Base-by-base conservation (phyloP, 2,797 vertebrate species). In the Buphagus erythrorhynchus region DNA sequence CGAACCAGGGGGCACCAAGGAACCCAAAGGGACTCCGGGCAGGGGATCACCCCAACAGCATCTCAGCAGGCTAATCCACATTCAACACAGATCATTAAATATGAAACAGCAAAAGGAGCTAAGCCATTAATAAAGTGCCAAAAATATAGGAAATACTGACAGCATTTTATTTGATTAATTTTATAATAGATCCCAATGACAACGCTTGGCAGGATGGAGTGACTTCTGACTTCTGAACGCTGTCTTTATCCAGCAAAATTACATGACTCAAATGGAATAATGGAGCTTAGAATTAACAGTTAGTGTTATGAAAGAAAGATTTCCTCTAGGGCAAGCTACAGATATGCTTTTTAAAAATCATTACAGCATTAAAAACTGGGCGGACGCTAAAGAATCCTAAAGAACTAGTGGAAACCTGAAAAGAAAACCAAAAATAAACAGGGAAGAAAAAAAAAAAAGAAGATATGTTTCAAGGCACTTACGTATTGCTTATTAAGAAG, bases 401-500 rank as follows among this genome's bases (percentile, higher is more conserved):
- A 63, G 88, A 94, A 94, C 84, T 67, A 84, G 88, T 59, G 89
- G 69, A 74, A 84, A 89, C 25, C 43, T 72, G 85, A 94, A 93
- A 85, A 94, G 36, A 55, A 88, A 93, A 66, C 5, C 40, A 90
- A 91, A 93, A 93, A 68, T 25, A 91, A 74, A 86, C 68, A 73
- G 26, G 25, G 18, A 17, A 11, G 35, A 89, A 38, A 75, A 85
- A 63, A 85, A n/a, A 88, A 29, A 7, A 58, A 46, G 21, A 68
- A 86, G 90, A 93, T 59, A 61, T 84, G 97, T 95, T 97, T 98
- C 98, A 98, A 98, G 98, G 98, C 98, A 98, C 98, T 98, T 98
- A 97, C 93, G 83, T 98, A 98, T 98, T 98, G 98, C 98, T 98
- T 98, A 97, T 98, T 96, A 93, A 84, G 97, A 98, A 91, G 97